Evolutionary conservation across 2,113 vertebrate species (phyloP).

Genomic region (Albula glossodonta): DNA sequence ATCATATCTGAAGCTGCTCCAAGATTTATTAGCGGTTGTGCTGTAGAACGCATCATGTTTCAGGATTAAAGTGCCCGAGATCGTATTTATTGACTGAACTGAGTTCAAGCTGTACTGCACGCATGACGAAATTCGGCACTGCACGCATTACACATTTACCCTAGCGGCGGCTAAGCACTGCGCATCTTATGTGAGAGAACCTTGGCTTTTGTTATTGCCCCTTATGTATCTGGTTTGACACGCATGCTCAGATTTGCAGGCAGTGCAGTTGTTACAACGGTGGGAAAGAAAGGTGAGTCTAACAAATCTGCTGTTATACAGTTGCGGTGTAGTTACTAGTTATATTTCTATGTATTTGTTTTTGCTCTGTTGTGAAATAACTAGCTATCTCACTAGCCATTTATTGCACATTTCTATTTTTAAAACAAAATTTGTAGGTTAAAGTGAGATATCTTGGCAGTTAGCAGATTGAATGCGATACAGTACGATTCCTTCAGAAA

Average conservation of each 20-base stretch:
- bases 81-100: neutral
- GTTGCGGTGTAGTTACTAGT: neutral
- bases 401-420: neutral
- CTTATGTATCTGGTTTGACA: constrained; percentile 40
- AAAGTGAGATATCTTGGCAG: neutral
- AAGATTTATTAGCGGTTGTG: too few relatives aligned
- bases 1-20: neutral
- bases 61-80: neutral
- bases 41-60: too few relatives aligned
- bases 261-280: constrained; percentile 56
- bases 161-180: neutral
- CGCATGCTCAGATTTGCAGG: constrained; percentile 62
- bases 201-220: constrained; percentile 20
- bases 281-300: constrained; percentile 66
- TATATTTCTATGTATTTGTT: neutral
- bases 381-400: neutral
- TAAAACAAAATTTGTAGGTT: neutral
- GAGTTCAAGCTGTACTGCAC: neutral
- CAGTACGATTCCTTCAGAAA: constrained; percentile 3
- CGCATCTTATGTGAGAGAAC: neutral
- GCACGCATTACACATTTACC: neutral
- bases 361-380: neutral
- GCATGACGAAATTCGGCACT: neutral
- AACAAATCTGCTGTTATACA: constrained; percentile 6
- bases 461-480: neutral